Evolutionary conservation across 2,888 invertebrate genomes (phyloP).

Genomic region (Andrena dorsata): DNA sequence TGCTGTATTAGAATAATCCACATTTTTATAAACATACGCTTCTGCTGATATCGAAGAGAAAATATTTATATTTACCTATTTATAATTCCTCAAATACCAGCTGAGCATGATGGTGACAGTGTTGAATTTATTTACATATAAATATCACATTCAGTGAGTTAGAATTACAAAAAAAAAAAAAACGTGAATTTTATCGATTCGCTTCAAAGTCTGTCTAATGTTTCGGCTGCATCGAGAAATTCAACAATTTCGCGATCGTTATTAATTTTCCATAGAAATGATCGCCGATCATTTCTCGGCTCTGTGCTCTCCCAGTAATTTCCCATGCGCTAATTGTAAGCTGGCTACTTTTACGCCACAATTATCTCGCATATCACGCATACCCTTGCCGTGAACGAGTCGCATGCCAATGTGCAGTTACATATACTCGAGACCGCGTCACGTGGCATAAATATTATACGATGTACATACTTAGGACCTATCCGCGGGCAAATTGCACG

Average conservation of each 20-base stretch:
- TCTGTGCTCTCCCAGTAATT: background rate
- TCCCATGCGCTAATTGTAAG: background rate
- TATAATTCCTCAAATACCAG: constrained; percentile 1
- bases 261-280: background rate
- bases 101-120: background rate
- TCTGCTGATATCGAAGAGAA: no score
- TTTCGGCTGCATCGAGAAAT: background rate
- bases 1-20: no score
- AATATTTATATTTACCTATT: background rate
- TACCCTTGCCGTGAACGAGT: constrained; percentile 14
- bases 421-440: background rate
- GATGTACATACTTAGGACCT: background rate
- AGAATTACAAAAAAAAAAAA: constrained; percentile 15
- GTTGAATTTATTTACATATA: constrained; percentile 8
- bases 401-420: constrained; percentile 30
- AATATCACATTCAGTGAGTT: constrained; percentile 12
- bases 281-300: background rate
- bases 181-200: constrained; percentile 13
- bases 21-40: no score
- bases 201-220: background rate
- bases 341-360: background rate
- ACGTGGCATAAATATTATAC: constrained; percentile 22
- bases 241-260: background rate
- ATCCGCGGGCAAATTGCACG: background rate
- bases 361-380: constrained; percentile 18